Evolutionary conservation across 2,888 invertebrate genomes (phyloP), one percentile per base, ranked within the genome.

Genomic region (Pristionchus arcanus): DNA sequence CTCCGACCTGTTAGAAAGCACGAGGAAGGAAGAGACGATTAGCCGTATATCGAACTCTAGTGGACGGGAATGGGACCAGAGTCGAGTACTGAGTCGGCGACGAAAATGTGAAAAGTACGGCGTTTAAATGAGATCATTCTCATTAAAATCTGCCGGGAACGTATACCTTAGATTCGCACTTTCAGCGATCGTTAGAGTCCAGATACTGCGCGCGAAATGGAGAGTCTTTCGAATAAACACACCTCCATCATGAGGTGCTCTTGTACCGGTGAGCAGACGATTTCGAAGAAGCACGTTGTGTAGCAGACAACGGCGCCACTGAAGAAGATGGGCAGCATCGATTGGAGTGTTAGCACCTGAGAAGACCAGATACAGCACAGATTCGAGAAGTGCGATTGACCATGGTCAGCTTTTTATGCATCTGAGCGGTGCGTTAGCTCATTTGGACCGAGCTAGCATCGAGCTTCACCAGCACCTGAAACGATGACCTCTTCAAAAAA

Each of bases 351-450:
- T 0, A 77, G 42, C 25, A 42, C 42, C 74, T 77, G 3, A 11
- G 34, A 13, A 28, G 3, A 3, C 42, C 9, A 42, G 3, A 5
- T 42, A 9, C 9, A 49, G 3, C 13, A 49, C 42, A 49, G 42
- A 9, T 13, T 49, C 42, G 42, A 42, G 42, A 9, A 25, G 25
- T 68, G 1, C 9, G 28, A 77, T 13, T 34, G 2, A 84, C 84
- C 55, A 0, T n/a, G 7, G 55, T 85, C 21, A 85, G 34, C 25
- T 59, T 85, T 4, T 21, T 85, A n/a, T 85, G 84, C 84, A 85
- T 59, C 25, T 55, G 0, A 0, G 59, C 84, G 0, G 84, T 85
- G 19, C 34, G 21, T n/a, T 25, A 34, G n/a, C 84, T 85, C 84
- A 85, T 85, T 59, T 59, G 16, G 1, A 3, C 21, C 2, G 84